A percentile compares a stretch with the other conserved stretches of the same genome.
Evolutionary conservation across 2,888 invertebrate genomes (phyloP).

Genomic region (Thecophora atra): DNA sequence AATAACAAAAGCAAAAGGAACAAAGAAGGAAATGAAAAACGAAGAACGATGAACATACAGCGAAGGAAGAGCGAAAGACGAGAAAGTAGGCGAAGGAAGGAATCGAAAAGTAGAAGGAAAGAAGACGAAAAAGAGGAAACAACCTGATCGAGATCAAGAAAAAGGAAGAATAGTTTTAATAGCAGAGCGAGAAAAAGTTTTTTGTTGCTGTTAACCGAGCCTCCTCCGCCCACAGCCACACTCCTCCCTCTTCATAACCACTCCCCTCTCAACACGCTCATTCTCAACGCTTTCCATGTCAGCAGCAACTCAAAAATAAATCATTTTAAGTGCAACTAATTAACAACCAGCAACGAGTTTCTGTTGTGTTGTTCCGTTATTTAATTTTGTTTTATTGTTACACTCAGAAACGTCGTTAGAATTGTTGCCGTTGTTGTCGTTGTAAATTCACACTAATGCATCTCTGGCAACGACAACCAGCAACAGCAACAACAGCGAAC

Average conservation of each 20-base stretch:
- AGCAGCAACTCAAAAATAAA: conserved; percentile 20
- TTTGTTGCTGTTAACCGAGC: too few species aligned
- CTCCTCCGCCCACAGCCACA: too few species aligned
- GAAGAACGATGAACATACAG: too few species aligned
- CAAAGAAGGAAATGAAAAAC: neutral
- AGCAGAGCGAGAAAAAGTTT: too few species aligned
- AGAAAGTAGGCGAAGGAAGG: neutral
- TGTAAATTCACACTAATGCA: conserved; percentile 12
- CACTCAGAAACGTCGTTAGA: neutral
- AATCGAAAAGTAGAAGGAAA: neutral
- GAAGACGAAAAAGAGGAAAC: too few species aligned
- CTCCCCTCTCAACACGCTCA: neutral
- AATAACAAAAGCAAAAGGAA: neutral
- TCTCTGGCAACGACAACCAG: neutral
- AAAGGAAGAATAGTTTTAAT: too few species aligned
- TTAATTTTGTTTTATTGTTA: neutral
- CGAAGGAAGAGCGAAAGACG: too few species aligned
- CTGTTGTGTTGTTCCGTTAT: neutral
- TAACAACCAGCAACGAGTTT: conserved; percentile 11
- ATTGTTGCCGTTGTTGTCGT: conserved; percentile 1
- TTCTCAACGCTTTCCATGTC: neutral
- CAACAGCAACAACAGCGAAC: too few species aligned
- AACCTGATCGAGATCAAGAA: too few species aligned
- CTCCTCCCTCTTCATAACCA: neutral
- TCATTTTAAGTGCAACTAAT: conserved; percentile 40